Evolutionary conservation across 2,797 vertebrate genomes (phyloP), one percentile per base, ranked within the genome.

Genomic region (Alfaro cultratus): DNA sequence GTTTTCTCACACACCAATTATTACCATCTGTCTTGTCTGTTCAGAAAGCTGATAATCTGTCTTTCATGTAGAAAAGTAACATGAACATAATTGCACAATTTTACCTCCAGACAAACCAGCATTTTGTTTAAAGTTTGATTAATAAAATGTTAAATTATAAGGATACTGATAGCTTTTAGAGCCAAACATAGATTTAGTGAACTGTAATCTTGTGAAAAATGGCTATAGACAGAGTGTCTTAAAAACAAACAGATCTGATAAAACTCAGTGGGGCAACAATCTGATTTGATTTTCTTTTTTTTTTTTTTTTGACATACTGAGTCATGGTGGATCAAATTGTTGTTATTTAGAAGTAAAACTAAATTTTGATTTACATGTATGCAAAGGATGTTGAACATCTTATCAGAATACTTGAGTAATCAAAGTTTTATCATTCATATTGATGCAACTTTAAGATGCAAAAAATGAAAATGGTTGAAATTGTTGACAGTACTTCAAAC

Each of bases 11-110:
- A 13, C 73, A 74, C 13, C 39, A 76, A 23, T 77, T 29, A 60
- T 41, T 36, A 55, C 71, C 18, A 68, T 85, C 47, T 80, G 60
- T 75, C 62, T 73, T 75, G 29, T 62, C 41, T 60, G 41, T 11
- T 68, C 34, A 64, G 31, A 64, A 64, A 21, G 2, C 9, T 11
- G 4, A 21, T n/a, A n/a, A n/a, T n/a, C n/a, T n/a, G n/a, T n/a
- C n/a, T n/a, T n/a, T n/a, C n/a, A n/a, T n/a, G n/a, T n/a, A n/a
- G n/a, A n/a, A n/a, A n/a, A n/a, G n/a, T n/a, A 76, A 77, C 34
- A 68, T 21, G 34, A 12, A 49, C 57, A 76, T 62, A n/a, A 57
- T 6, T 72, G 16, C 29, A 72, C 55, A 64, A 31, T 4, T 67
- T 34, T 78, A 31, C 26, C 36, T 41, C 36, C 36, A 13, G 64